Base-by-base conservation (phyloP, 1,140 invertebrate genomes). In the Saccostrea glomerata region DNA sequence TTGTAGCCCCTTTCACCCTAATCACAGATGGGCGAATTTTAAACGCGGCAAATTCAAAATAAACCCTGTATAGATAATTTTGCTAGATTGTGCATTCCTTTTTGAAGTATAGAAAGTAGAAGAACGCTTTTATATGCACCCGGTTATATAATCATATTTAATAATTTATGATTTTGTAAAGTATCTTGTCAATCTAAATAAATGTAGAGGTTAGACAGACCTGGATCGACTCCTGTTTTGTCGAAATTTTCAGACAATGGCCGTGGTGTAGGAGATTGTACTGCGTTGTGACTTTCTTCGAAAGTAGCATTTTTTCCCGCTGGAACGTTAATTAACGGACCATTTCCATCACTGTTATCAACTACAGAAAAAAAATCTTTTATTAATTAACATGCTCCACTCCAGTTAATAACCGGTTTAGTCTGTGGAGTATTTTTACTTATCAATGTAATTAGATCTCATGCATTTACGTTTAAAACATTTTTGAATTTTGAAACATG, bases 221-320 rank as follows among this genome's bases (percentile, higher is more conserved):
- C 70, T 77, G 70, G 70, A 77, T 77, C 70, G 9, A 77, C 25
- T 30, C 70, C 70, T 15, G 25, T 23, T 77, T 77, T 77, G 70
- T 77, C 30, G 25, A 40, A 73, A 13, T 13, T 7, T 13, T 1
- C 13, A 30, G 23, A 15, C 17, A 20, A 20, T 6, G 58, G n/a
- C 15, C 7, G 6, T 63, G 58, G 6, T 30, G 70, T 1, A 12
- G 70, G 15, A 0, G 25, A 36, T 13, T 13, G 20, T 23, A 23
- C 60, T 2, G 5, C 23, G 0, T 36, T 9, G 23, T 25, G 25
- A 25, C 15, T 36, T 77, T 15, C 13, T 4, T 15, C 70, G 13
- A 36, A 25, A 77, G 25, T 30, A 77, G 25, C 13, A 36, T 25
- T 77, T 23, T 30, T 13, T 3, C 13, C 25, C 15, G 5, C 12